Evolutionary conservation across 2,113 vertebrate species (phyloP).

Genomic region (Junco hyemalis): DNA sequence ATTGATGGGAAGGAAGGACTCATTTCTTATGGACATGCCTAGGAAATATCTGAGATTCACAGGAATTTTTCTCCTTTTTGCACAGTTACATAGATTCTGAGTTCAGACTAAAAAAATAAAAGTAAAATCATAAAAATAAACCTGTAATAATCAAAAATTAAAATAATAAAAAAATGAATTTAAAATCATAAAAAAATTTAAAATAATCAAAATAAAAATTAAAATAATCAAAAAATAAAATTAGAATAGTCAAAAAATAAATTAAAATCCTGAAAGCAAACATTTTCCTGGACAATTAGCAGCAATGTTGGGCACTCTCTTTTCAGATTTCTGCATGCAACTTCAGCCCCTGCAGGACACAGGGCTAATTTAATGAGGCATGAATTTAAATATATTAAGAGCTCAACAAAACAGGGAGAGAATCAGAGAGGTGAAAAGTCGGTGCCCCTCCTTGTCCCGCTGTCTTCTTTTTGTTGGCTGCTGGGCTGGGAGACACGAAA

Average conservation of each 20-base stretch:
- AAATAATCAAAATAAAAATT: too few relatives aligned
- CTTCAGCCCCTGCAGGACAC: background rate
- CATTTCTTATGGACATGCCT: background rate
- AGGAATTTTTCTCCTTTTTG: background rate
- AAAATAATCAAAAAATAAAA: background rate
- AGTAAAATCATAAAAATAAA: background rate
- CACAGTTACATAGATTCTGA: background rate
- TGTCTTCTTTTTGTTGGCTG: constrained; percentile 70
- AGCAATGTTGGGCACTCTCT: background rate
- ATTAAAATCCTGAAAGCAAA: background rate
- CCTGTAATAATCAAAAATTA: too few relatives aligned
- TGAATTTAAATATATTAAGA: constrained; percentile 68
- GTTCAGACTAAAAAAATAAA: background rate
- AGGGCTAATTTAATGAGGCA: constrained; percentile 50
- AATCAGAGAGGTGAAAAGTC: constrained; percentile 61
- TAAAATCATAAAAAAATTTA: too few relatives aligned
- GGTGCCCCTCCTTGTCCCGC: constrained; percentile 55
- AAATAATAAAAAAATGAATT: too few relatives aligned
- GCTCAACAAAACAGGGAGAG: constrained; percentile 53
- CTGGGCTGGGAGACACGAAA: constrained; percentile 56
- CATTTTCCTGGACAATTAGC: background rate
- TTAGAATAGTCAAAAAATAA: background rate
- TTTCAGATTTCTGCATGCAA: background rate
- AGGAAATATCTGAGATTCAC: background rate
- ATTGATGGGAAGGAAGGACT: background rate